Evolutionary conservation across 2,113 vertebrate genomes (phyloP).

Genomic region (Trogon melanurus): DNA sequence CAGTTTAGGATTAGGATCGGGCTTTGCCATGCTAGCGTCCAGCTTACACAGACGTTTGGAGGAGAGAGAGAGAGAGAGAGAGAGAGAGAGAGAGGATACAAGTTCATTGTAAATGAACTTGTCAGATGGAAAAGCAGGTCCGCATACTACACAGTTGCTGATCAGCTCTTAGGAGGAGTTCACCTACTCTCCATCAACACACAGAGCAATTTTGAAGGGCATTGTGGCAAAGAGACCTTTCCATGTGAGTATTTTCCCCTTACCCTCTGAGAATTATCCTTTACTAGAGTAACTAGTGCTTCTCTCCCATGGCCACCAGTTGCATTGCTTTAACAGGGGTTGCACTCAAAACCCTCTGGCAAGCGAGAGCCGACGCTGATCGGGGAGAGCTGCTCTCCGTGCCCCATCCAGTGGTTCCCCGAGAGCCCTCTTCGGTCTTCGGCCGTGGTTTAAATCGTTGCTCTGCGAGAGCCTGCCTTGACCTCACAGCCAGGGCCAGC

Average conservation of each 20-base stretch:
- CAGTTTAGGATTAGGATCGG: neutral
- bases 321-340: neutral
- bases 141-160: neutral
- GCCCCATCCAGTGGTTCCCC: neutral
- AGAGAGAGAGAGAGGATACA: neutral
- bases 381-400: neutral
- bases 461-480: neutral
- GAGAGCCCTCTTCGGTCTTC: neutral
- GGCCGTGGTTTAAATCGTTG: neutral
- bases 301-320: neutral
- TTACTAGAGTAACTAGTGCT: neutral
- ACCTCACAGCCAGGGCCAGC: neutral
- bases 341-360: neutral
- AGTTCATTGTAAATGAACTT: neutral
- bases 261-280: neutral
- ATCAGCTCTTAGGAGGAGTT: neutral
- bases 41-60: neutral
- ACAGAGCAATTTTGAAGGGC: neutral
- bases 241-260: neutral
- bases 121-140: neutral
- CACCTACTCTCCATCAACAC: neutral
- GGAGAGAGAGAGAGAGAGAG: neutral
- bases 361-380: neutral
- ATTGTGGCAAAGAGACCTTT: neutral
- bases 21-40: neutral